Conservation (phyloP, 2,113 vertebrate species). For the Scytalopus superciliaris region DNA sequence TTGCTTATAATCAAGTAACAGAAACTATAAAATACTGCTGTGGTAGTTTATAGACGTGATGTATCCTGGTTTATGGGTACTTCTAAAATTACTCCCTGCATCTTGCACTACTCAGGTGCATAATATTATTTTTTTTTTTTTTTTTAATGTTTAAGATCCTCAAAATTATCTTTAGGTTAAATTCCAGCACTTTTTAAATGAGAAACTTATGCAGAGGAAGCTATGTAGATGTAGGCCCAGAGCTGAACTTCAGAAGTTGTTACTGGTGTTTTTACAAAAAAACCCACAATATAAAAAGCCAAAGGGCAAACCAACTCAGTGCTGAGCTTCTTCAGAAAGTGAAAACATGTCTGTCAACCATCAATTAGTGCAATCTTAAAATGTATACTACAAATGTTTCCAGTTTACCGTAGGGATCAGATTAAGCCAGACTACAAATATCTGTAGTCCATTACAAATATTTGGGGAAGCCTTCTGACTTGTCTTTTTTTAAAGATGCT, state of each 20-base stretch:
- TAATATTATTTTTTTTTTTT: not conserved
- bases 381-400: not conserved
- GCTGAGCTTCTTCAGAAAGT: not conserved
- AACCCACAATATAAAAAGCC: not conserved
- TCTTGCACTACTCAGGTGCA: not conserved
- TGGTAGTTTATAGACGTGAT: not conserved
- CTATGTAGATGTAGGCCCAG: not conserved
- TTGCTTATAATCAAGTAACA: not conserved
- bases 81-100: not conserved
- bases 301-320: not conserved
- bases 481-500: not conserved
- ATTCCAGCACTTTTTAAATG: not conserved
- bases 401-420: not conserved
- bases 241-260: not conserved
- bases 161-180: not conserved
- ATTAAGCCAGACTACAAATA: not conserved
- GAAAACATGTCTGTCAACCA: not conserved
- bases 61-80: not conserved
- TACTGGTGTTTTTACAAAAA: not conserved
- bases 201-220: not conserved
- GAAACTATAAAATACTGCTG: not conserved
- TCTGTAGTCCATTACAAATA: not conserved
- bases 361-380: not conserved
- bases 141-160: not conserved
- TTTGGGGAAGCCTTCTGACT: not conserved